These are phyloP conservation scores for Nautilus pompilius DNA, from an alignment of 1,140 invertebrate genomes.

Conservation along the genomic window DNA sequence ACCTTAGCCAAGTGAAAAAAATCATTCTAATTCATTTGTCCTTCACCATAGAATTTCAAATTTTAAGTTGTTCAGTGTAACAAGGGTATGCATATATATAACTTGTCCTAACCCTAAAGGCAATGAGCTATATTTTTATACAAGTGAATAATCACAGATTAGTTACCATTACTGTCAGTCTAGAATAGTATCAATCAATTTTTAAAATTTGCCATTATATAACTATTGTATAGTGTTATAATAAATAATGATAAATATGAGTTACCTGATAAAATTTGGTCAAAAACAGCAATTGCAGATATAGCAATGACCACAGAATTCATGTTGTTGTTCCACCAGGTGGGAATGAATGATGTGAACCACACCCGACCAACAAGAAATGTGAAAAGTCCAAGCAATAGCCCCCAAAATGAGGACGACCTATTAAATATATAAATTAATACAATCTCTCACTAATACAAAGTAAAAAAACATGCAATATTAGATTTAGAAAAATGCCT, in stretches of 20 bases:
- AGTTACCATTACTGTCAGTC: not conserved
- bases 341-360: constrained; percentile 48
- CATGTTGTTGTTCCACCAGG: constrained; percentile 43
- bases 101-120: not conserved
- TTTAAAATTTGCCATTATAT: not conserved
- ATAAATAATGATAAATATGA: not conserved
- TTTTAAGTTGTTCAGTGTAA: too few species aligned
- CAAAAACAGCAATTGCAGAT: constrained; percentile 34
- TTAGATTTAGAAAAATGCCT: too few species aligned
- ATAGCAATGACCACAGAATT: constrained; percentile 46
- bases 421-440: constrained; percentile 17
- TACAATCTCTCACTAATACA: too few species aligned
- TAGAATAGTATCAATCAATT: not conserved
- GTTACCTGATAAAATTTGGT: constrained; percentile 46
- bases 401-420: constrained; percentile 41
- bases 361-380: constrained; percentile 45
- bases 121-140: not conserved
- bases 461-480: too few species aligned
- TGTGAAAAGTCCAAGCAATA: constrained; percentile 44
- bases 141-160: not conserved
- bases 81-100: not conserved
- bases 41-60: too few species aligned
- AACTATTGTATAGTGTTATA: not conserved
- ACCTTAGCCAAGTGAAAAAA: too few species aligned
- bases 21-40: too few species aligned